Evolutionary conservation across 2,888 invertebrate genomes (phyloP), one percentile per base, ranked within the genome.

Genomic region (Mesopsocus fuscifrons): DNA sequence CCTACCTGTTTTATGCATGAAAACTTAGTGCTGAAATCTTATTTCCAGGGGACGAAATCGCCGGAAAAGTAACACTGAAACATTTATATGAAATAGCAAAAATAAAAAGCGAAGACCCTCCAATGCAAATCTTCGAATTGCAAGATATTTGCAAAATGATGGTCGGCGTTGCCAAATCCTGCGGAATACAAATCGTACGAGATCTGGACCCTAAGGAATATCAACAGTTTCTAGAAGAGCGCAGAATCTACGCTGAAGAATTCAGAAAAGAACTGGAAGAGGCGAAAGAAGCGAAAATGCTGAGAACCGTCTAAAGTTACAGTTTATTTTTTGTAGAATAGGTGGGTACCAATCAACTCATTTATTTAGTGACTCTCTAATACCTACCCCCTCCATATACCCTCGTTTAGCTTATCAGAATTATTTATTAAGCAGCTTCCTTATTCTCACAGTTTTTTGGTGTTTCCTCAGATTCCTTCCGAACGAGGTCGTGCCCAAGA

Each of bases 41-140:
- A 23, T 46, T 54, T 60, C 32, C 54, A 80, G 87, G 74, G 0
- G 67, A 62, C 42, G 89, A 94, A 62, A 63, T 73, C 20, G 73
- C 80, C 52, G 98, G 98, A 1, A 89, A 80, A 67, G 72, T 98
- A 44, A 87, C 92, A 1, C 56, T 87, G 1, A 97, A 92, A 59
- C 98, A 98, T 62, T 61, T 98, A 11, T 98, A 94, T 62, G 98
- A 99, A 72, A 98, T 98, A 57, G 97, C 98, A 1, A 71, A 76
- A 60, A 82, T 98, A n/a, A 97, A 98, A 63, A 68, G 75, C n/a
- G 66, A 79, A 57, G 95, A 97, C 62, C 82, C 84, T 3, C 63
- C 77, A 0, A 58, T 77, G 18, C 72, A 75, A 52, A 68, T 74
- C 53, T 62, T 65, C 49, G 57, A 67, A 8, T 52, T 83, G 47